Evolutionary conservation across 53 echinoderm and acorn worm species (phyloP).

Genomic region (Zoroaster sp.): DNA sequence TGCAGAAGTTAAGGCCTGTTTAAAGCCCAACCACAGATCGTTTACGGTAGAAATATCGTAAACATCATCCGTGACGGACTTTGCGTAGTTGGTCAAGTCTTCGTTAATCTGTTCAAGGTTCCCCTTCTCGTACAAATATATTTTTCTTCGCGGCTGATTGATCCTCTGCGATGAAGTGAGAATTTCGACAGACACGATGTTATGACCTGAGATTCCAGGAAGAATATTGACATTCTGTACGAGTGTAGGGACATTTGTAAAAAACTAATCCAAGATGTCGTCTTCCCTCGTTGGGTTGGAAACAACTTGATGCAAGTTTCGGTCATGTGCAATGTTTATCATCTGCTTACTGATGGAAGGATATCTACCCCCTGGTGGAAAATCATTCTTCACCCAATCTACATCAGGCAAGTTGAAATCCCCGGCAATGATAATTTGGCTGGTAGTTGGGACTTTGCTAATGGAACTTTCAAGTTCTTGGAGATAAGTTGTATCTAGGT

Average conservation of each 20-base stretch:
- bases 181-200: not conserved
- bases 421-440: conserved; percentile 17
- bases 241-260: conserved; percentile 16
- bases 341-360: conserved; percentile 56
- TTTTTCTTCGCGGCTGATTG: conserved; percentile 18
- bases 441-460: not conserved
- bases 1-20: not conserved
- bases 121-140: conserved; percentile 13
- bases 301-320: conserved; percentile 49
- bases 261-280: conserved; percentile 7
- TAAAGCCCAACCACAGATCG: conserved; percentile 22
- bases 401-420: conserved; percentile 59
- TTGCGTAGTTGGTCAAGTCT: conserved; percentile 1
- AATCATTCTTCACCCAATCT: conserved; percentile 26
- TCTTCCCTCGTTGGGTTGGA: conserved; percentile 9
- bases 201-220: not conserved
- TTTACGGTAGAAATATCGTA: not conserved
- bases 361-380: conserved; percentile 28
- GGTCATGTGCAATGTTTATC: conserved; percentile 30
- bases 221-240: conserved; percentile 31
- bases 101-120: not conserved
- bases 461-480: conserved; percentile 25
- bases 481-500: not conserved
- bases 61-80: conserved; percentile 27
- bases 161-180: not conserved